Evolutionary conservation across 2,888 invertebrate species (phyloP), one percentile per base, ranked within the genome.

Genomic region (Archaeoteleia sp.): DNA sequence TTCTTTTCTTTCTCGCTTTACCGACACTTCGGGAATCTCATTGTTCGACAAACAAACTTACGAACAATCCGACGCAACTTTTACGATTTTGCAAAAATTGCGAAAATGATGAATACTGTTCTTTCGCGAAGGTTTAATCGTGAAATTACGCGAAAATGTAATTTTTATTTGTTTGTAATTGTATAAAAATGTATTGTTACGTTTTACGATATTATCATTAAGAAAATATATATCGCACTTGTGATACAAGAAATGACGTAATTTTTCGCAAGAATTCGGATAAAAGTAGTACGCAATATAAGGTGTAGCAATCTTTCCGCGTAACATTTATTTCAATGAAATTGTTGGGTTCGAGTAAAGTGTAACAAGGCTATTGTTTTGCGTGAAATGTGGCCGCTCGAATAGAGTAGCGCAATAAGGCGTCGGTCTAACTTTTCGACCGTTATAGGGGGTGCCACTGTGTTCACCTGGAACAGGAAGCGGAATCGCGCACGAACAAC

Each of bases 401-500:
- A 14, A 12, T 14, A n/a, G 25, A 13, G 1, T 29, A 14, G 48
- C 34, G 46, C 9, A 29, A 14, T 42, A 25, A 13, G 25, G 7
- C 12, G 32, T 32, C 32, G 5, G 32, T 10, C 12, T 10, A 10
- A 12, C 7, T 12, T 32, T n/a, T 1, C 12, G 32, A 32, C 34
- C n/a, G 46, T 17, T 20, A 32, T 32, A 30, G 39, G 39, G 51
- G 25, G 29, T 29, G 29, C 29, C 1, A 3, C 40, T 30, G 14
- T 37, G 15, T 13, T 25, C n/a, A 14, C 12, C 10, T 4, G 20
- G 5, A 25, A 43, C 58, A 42, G 61, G 53, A 61, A 46, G 40
- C 61, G 51, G 61, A 61, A 53, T 53, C 30, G 61, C 61, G 53
- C 43, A 53, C 37, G 51, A 45, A 51, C 60, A 45, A 15, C 51